phyloP scores from a whole-genome alignment of 2,888 invertebrate species.

The Chydorus sphaericus region DNA sequence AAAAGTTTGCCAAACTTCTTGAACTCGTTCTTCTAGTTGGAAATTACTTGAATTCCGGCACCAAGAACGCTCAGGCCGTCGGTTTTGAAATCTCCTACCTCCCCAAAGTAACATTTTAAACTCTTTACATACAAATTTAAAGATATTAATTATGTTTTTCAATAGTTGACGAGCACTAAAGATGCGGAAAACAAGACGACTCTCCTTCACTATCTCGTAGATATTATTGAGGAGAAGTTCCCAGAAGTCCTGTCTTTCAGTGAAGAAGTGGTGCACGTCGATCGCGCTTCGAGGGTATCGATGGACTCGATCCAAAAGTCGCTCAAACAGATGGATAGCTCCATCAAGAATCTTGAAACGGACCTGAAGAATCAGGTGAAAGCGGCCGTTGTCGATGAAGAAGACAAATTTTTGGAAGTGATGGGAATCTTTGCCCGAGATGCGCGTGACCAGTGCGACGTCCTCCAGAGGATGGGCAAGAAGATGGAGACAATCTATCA shows the following conservation, averaged over 20 bases:
- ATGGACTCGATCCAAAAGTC: conserved; percentile 66
- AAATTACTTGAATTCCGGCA: conserved; percentile 93
- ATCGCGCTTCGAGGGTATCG: conserved; percentile 72
- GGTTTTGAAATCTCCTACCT: conserved; percentile 95
- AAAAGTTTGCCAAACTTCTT: conserved; percentile 76
- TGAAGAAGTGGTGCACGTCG: conserved; percentile 80
- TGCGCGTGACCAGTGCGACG: conserved; percentile 71
- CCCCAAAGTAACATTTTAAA: conserved; percentile 51
- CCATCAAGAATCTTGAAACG: conserved; percentile 73
- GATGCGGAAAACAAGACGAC: conserved; percentile 85
- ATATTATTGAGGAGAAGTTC: conserved; percentile 73
- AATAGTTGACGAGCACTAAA: conserved; percentile 70
- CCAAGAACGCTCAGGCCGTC: conserved; percentile 80
- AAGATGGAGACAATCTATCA: conserved; percentile 78
- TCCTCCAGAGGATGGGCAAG: conserved; percentile 82
- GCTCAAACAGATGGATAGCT: conserved; percentile 69
- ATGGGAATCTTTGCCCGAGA: conserved; percentile 70
- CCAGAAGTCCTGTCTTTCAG: conserved; percentile 67
- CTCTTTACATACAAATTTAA: neutral
- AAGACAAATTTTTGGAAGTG: conserved; percentile 69
- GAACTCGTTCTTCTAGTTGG: conserved; percentile 80
- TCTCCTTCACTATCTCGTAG: conserved; percentile 77
- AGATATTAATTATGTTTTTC: conserved; percentile 21
- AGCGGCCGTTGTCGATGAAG: conserved; percentile 47
- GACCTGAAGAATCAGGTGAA: conserved; percentile 73